Evolutionary conservation across 1,140 invertebrate species (phyloP), one percentile per base, ranked within the genome.

Genomic region (Heliconius himera): DNA sequence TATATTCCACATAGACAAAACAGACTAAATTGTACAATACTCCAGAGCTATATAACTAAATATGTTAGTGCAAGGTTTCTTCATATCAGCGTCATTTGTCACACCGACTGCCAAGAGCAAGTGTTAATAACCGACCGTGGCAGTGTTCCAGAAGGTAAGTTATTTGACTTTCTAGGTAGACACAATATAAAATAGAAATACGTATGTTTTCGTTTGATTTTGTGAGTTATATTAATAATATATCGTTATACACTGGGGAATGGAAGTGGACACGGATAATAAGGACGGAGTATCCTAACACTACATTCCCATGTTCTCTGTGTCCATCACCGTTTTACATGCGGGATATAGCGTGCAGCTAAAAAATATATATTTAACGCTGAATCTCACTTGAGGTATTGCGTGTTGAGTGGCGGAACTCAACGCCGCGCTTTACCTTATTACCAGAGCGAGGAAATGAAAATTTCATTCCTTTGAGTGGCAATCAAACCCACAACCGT

Each of bases 41-140:
- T 66, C 60, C 11, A 29, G 54, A 60, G n/a, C 54, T 60, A 60
- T 60, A 60, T 60, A 66, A 29, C 60, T 66, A 66, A 66, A 66
- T 66, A 66, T 26, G 60, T n/a, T n/a, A 29, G 54, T 22, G 33
- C 18, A 29, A 18, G 56, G 56, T 76, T 76, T 70, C 74, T 70
- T 76, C 56, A 76, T 70, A 70, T 70, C 60, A 66, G 33, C n/a
- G 38, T 78, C 76, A 78, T 78, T 78, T 78, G 76, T 78, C 76
- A 78, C 70, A 78, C 71, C 38, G 71, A 70, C 76, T 78, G 76
- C 76, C 76, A 78, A 49, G 49, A 70, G 71, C 70, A 51, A 60
- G 76, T 73, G 76, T 78, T 78, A 78, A 78, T 78, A 78, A 78
- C 76, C 76, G 70, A 26, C 71, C 71, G 70, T 78, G 76, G 76